Evolutionary conservation across 2,113 vertebrate genomes (phyloP).

Genomic region (Seriola aureovittata): DNA sequence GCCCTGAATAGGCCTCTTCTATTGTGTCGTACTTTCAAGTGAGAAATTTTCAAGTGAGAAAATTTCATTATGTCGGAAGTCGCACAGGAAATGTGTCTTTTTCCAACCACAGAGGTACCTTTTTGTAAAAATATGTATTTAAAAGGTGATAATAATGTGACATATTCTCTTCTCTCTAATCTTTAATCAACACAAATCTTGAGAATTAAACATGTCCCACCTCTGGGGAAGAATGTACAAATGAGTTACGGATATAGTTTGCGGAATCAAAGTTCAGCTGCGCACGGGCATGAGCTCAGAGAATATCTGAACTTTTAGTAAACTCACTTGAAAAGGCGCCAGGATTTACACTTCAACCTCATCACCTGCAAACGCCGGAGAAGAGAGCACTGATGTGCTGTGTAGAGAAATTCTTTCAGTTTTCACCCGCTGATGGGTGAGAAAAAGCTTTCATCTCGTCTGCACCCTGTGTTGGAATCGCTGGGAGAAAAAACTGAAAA

Average conservation of each 20-base stretch:
- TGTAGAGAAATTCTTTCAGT: slow-evolving; percentile 62
- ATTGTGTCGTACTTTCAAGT: background rate
- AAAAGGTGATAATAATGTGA: slow-evolving; percentile 76
- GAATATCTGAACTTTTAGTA: slow-evolving; percentile 43
- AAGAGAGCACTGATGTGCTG: slow-evolving; percentile 48
- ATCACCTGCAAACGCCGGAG: slow-evolving; percentile 16
- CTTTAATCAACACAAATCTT: slow-evolving; percentile 68
- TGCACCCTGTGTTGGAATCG: slow-evolving; percentile 53
- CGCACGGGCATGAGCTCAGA: background rate
- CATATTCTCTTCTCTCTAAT: slow-evolving; percentile 40
- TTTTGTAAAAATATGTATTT: slow-evolving; percentile 32
- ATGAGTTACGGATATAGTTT: slow-evolving; percentile 33
- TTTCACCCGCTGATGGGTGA: slow-evolving; percentile 55
- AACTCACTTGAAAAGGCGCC: slow-evolving; percentile 38
- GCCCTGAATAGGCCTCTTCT: background rate
- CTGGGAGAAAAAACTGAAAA: slow-evolving; percentile 60
- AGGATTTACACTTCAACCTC: slow-evolving; percentile 65
- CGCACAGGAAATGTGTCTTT: background rate
- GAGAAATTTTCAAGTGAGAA: slow-evolving; percentile 1
- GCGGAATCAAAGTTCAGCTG: slow-evolving; percentile 47
- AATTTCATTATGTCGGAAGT: slow-evolving; percentile 9
- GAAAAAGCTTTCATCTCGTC: slow-evolving; percentile 72
- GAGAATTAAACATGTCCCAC: slow-evolving; percentile 30
- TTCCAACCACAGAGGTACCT: background rate
- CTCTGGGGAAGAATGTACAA: slow-evolving; percentile 14